These are phyloP conservation scores for Taurulus bubalis DNA, from an alignment of 2,113 vertebrate genomes.

Conservation along the genomic window DNA sequence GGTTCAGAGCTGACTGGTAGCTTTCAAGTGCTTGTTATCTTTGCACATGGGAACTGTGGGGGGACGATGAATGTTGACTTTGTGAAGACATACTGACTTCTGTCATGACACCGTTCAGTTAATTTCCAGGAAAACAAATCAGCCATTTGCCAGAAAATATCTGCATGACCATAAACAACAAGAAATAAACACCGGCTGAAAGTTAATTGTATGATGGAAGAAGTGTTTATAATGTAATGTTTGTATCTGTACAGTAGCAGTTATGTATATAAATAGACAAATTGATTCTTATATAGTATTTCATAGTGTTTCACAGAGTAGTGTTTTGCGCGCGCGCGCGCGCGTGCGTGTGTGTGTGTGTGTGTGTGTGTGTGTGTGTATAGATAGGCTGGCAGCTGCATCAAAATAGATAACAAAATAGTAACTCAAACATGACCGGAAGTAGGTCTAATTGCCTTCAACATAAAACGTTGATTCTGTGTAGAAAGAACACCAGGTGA, in stretches of 20 bases:
- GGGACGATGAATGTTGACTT: slow-evolving; percentile 20
- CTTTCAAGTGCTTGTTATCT: slow-evolving; percentile 58
- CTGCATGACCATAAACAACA: neutral
- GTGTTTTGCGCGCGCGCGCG: neutral
- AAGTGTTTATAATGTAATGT: neutral
- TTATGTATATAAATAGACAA: neutral
- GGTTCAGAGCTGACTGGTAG: slow-evolving; percentile 37
- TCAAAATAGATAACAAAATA: neutral
- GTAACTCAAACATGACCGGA: neutral
- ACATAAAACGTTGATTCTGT: neutral
- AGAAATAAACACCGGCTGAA: neutral
- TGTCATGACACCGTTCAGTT: slow-evolving; percentile 8
- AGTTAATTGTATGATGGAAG: neutral
- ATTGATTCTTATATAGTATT: neutral
- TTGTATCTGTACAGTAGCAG: neutral
- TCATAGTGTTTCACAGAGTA: neutral
- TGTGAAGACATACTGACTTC: slow-evolving; percentile 18
- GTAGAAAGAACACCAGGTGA: neutral
- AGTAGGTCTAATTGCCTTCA: neutral
- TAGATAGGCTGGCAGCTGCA: neutral
- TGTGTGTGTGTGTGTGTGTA: neutral
- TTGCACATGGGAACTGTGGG: slow-evolving; percentile 19
- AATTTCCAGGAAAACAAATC: slow-evolving; percentile 1
- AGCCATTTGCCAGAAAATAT: neutral
- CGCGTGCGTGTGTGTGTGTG: neutral